Conservation (phyloP, 92 coral and sea anemone species). For the Zoanthus gigantus region DNA sequence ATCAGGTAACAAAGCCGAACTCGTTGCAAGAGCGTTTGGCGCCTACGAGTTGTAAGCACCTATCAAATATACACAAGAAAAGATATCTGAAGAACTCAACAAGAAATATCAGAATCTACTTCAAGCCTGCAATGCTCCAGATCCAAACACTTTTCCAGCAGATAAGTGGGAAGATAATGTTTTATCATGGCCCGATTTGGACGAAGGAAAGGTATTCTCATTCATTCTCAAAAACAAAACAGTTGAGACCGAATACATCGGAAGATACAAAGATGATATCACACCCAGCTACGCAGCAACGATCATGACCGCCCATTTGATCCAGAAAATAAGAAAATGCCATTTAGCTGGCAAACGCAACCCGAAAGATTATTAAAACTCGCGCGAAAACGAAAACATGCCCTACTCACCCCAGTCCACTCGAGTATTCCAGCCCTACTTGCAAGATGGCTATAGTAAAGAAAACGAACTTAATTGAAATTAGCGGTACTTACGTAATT, state of each 20-base stretch:
- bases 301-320: not conserved
- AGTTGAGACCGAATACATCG: slow-evolving; percentile 59
- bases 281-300: not conserved
- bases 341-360: not conserved
- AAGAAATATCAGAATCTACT: slow-evolving; percentile 44
- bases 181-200: slow-evolving; percentile 16
- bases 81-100: not conserved
- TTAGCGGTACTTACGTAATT: no score
- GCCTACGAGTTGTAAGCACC: slow-evolving; percentile 34
- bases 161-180: slow-evolving; percentile 41
- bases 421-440: not conserved
- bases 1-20: slow-evolving; percentile 37
- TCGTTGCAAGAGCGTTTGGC: slow-evolving; percentile 37
- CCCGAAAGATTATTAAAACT: not conserved
- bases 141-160: slow-evolving; percentile 45
- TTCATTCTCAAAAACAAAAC: slow-evolving; percentile 41
- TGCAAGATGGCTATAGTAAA: not conserved
- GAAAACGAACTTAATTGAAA: no score
- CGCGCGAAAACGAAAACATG: not conserved
- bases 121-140: slow-evolving; percentile 1
- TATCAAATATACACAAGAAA: slow-evolving; percentile 20
- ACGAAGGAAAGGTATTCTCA: slow-evolving; percentile 52
- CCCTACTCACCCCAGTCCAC: slow-evolving; percentile 16
- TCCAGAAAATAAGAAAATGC: not conserved
- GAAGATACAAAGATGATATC: slow-evolving; percentile 45